Percentiles rank a stretch among this genome's conserved stretches.
Evolutionary conservation across 2,888 invertebrate genomes (phyloP).

Genomic region (Orchesella flavescens): DNA sequence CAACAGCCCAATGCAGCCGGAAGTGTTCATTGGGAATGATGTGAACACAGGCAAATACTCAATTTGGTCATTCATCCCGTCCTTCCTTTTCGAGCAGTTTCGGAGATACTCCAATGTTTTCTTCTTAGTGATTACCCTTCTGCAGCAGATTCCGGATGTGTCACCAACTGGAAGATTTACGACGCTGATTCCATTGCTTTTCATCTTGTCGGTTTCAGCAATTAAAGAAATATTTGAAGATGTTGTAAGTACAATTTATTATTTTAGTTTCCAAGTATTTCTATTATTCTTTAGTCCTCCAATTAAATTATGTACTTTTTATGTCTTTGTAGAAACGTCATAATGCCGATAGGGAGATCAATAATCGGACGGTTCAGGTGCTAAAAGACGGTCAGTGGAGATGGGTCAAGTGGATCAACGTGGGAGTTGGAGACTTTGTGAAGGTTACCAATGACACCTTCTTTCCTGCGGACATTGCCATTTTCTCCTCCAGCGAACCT

Average conservation of each 20-base stretch:
- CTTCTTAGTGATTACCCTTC: conserved; percentile 97
- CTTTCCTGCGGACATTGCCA: conserved; percentile 96
- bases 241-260: conserved; percentile 91
- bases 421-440: conserved; percentile 94
- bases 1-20: conserved; percentile 81
- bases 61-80: conserved; percentile 87
- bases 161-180: conserved; percentile 99
- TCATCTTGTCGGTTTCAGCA: conserved; percentile 96
- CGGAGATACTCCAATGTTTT: conserved; percentile 99
- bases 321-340: conserved; percentile 93
- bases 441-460: conserved; percentile 93
- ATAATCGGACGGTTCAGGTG: conserved; percentile 90
- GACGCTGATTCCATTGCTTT: conserved; percentile 95
- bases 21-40: conserved; percentile 89
- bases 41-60: conserved; percentile 98
- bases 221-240: conserved; percentile 99
- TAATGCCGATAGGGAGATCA: conserved; percentile 95
- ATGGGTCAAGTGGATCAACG: conserved; percentile 86
- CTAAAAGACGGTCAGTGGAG: conserved; percentile 87
- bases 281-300: too few species aligned
- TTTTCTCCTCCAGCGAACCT: conserved; percentile 82
- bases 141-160: conserved; percentile 99
- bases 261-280: too few species aligned
- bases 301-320: conserved; percentile 26
- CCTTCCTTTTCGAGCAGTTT: conserved; percentile 99